Conservation (phyloP, 2,888 invertebrate species). For the Drosophila eohydei region DNA sequence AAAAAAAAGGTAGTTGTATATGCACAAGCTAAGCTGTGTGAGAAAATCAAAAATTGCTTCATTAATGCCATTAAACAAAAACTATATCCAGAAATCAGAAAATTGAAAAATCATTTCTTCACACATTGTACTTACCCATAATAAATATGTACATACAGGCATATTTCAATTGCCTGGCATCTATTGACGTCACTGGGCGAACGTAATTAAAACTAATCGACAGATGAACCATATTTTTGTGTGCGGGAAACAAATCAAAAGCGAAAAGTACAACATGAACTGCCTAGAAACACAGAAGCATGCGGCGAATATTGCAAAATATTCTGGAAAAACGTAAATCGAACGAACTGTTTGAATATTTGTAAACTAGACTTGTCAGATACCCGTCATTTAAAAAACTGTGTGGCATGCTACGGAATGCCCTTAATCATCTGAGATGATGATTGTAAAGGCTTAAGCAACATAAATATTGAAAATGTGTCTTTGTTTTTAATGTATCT, state of each 20-base stretch:
- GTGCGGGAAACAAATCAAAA: constrained; percentile 68
- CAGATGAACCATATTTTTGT: constrained; percentile 32
- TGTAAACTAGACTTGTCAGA: background rate
- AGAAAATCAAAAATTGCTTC: constrained; percentile 41
- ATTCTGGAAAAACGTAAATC: constrained; percentile 24
- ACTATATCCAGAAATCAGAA: constrained; percentile 65
- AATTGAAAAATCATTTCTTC: constrained; percentile 61
- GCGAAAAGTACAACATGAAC: constrained; percentile 46
- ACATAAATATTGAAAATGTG: background rate
- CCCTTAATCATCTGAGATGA: background rate
- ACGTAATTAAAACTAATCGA: constrained; percentile 76
- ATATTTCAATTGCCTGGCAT: constrained; percentile 45
- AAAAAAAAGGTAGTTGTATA: background rate
- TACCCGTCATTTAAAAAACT: constrained; percentile 6
- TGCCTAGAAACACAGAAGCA: constrained; percentile 34
- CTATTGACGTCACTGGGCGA: constrained; percentile 67
- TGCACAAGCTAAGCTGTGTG: constrained; percentile 1
- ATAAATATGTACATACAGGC: constrained; percentile 19
- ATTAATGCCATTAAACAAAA: constrained; percentile 75
- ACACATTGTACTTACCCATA: constrained; percentile 45
- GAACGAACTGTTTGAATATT: constrained; percentile 10
- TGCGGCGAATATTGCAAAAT: constrained; percentile 32
- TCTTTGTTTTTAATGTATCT: background rate
- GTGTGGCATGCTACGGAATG: background rate
- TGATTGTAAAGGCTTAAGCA: background rate